A percentile compares a stretch with the other conserved stretches of the same genome.
Evolutionary conservation across 1,140 invertebrate genomes (phyloP).

Genomic region (Drosophila miranda): DNA sequence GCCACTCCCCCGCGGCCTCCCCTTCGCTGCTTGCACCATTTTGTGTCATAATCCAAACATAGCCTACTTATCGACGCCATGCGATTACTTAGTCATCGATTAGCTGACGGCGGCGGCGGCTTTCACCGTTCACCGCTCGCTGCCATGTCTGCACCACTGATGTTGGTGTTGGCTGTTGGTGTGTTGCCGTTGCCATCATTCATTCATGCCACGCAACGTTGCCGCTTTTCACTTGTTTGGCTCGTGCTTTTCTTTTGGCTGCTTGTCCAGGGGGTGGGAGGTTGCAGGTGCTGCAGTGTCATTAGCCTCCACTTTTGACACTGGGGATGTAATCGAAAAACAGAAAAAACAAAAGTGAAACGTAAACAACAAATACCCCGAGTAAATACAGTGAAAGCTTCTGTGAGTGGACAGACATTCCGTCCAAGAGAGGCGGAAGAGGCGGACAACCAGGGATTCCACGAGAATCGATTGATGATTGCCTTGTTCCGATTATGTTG

Average conservation of each 20-base stretch:
- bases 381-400: no score
- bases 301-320: constrained; percentile 60
- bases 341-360: constrained; percentile 9
- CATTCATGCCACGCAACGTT: constrained; percentile 37
- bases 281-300: constrained; percentile 51
- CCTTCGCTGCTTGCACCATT: not conserved
- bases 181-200: constrained; percentile 6
- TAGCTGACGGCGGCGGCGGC: constrained; percentile 14
- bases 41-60: constrained; percentile 40
- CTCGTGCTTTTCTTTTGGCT: constrained; percentile 26
- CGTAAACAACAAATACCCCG: constrained; percentile 14
- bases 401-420: no score
- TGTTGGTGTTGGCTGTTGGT: not conserved
- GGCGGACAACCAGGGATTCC: constrained; percentile 1
- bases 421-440: no score
- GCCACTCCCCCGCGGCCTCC: not conserved
- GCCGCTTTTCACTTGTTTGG: constrained; percentile 50
- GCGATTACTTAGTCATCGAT: constrained; percentile 51
- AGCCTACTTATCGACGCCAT: constrained; percentile 53
- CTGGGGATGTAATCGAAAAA: constrained; percentile 2
- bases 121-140: constrained; percentile 10
- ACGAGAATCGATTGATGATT: not conserved
- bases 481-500: no score
- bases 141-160: no score
- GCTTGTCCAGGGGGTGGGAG: not conserved